A percentile compares a stretch with the other conserved stretches of the same genome.
These are phyloP conservation scores for Lophochroa leadbeateri DNA, from an alignment of 2,113 vertebrate genomes.

Conservation along the genomic window DNA sequence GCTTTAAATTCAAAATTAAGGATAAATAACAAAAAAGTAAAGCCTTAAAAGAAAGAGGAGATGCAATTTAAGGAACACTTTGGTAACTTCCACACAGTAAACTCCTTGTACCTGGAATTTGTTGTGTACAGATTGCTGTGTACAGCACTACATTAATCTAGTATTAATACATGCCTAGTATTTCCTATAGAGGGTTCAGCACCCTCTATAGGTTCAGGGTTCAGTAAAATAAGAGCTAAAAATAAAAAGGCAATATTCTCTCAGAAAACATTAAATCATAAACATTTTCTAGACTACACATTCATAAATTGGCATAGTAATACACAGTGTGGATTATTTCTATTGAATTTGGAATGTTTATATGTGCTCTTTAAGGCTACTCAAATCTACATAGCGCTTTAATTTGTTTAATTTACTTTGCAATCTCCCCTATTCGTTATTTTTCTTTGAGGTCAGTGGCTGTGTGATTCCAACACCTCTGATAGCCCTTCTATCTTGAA, in stretches of 20 bases:
- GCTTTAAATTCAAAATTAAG: conserved; percentile 2
- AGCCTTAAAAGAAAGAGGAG: neutral
- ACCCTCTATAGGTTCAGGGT: neutral
- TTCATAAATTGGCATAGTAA: neutral
- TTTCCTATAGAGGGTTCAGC: conserved; percentile 21
- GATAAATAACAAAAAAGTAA: conserved; percentile 21
- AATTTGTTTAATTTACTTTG: neutral
- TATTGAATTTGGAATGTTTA: neutral
- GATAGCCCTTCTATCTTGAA: neutral
- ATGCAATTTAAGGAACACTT: conserved; percentile 14
- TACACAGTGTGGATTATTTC: neutral
- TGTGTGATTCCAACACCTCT: neutral
- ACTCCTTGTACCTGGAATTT: conserved; percentile 20
- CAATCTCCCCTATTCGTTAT: neutral
- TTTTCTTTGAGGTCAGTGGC: neutral
- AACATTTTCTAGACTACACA: neutral
- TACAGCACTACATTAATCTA: neutral
- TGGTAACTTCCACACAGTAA: neutral
- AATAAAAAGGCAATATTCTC: neutral
- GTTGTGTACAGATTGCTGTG: neutral
- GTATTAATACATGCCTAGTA: neutral
- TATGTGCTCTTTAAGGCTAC: neutral
- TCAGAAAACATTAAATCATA: neutral
- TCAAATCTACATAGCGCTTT: neutral
- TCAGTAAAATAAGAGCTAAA: neutral